Evolutionary conservation across 2,113 vertebrate species (phyloP).

Genomic region (Bucco capensis): DNA sequence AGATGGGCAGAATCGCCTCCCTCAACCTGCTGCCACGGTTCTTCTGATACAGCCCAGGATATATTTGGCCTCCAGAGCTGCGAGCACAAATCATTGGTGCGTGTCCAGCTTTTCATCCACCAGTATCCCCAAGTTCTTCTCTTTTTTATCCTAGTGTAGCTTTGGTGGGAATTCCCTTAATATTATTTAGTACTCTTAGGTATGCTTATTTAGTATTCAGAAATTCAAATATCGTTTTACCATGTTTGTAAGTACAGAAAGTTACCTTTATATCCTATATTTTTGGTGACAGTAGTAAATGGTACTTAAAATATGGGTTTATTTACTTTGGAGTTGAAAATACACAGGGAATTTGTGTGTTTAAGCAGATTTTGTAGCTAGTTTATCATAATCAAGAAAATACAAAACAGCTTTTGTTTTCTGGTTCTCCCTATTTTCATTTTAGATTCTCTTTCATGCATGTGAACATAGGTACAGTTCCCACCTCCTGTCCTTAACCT

Average conservation of each 20-base stretch:
- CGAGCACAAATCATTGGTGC: accelerated
- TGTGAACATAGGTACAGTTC: neutral
- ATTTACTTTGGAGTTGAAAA: neutral
- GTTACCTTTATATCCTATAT: neutral
- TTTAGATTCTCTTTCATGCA: neutral
- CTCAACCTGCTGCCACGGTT: accelerated
- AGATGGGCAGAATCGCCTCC: neutral
- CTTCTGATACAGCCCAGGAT: neutral
- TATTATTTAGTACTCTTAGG: neutral
- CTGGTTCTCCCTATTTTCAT: neutral
- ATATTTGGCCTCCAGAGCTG: neutral
- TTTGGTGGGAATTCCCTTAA: neutral
- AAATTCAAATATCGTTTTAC: neutral
- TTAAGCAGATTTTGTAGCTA: neutral
- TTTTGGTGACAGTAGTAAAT: neutral
- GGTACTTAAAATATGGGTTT: neutral
- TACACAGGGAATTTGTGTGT: neutral
- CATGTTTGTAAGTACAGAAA: neutral
- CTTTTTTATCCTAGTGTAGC: neutral
- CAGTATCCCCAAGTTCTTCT: neutral
- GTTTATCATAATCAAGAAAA: neutral
- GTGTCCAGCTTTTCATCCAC: neutral
- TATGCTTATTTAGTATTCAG: neutral
- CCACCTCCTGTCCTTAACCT: neutral
- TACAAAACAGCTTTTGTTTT: neutral